phyloP scores from a whole-genome alignment of 37 sponge, comb jelly and placozoan genomes.

The Aphrocallistes beatrix region DNA sequence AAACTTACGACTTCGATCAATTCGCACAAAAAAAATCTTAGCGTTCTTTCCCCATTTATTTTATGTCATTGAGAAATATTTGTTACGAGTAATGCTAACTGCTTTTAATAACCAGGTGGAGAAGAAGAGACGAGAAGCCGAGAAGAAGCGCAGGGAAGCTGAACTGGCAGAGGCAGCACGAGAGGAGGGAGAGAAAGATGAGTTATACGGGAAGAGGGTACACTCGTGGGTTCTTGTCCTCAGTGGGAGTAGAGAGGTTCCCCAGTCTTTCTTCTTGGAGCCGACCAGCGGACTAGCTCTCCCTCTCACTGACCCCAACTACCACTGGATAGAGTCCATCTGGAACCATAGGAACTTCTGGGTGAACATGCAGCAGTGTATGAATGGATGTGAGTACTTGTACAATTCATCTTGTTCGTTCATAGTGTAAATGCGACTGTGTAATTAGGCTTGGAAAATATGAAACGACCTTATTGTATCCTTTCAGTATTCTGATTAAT shows the following conservation, averaged over 20 bases:
- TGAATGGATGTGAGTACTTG: conserved; percentile 55
- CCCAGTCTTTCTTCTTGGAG: conserved; percentile 89
- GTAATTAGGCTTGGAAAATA: no score
- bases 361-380: conserved; percentile 99
- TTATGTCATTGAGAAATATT: no score
- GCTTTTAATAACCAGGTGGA: not conserved
- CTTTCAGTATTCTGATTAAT: no score
- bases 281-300: conserved; percentile 67
- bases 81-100: no score
- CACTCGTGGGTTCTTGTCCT: conserved; percentile 96
- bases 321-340: conserved; percentile 80
- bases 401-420: no score
- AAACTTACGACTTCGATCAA: no score
- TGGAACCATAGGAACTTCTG: conserved; percentile 95
- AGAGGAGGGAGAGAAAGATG: conserved; percentile 50
- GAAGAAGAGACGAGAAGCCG: conserved; percentile 7
- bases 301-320: conserved; percentile 44
- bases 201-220: conserved; percentile 62
- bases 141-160: conserved; percentile 28
- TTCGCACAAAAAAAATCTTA: no score
- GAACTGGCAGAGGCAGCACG: conserved; percentile 33
- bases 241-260: conserved; percentile 84
- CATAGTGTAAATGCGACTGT: no score
- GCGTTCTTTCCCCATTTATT: no score
- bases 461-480: no score